Percentiles rank a stretch among this genome's conserved stretches.
These are phyloP conservation scores for Acanthurus tractus DNA, from an alignment of 2,797 vertebrate genomes.

Conservation along the genomic window DNA sequence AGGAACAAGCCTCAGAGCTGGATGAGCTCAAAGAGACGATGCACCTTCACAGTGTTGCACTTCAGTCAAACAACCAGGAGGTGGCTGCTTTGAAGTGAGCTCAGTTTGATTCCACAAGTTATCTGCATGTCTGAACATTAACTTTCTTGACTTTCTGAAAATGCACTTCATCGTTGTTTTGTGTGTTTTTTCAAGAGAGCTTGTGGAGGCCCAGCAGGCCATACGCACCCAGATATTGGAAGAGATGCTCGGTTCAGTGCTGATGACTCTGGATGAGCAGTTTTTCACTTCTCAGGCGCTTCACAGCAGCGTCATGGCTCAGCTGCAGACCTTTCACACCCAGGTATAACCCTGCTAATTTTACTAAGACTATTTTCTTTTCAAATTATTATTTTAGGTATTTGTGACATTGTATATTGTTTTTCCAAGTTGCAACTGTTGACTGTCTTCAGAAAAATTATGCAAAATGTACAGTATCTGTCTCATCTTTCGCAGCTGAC, in stretches of 20 bases:
- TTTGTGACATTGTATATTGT: neutral
- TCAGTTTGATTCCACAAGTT: neutral
- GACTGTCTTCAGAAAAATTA: neutral
- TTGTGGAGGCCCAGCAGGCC: conserved; percentile 18
- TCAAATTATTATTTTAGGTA: neutral
- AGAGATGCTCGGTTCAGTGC: conserved; percentile 58
- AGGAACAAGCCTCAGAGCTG: conserved; percentile 20
- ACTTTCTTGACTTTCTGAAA: neutral
- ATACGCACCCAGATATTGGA: conserved; percentile 42
- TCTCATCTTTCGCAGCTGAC: conserved; percentile 8
- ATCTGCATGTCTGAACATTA: neutral
- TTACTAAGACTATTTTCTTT: neutral
- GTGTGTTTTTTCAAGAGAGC: conserved; percentile 23
- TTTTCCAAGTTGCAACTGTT: neutral
- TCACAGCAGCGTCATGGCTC: conserved; percentile 55
- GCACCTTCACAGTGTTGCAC: conserved; percentile 17
- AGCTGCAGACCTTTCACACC: conserved; percentile 49
- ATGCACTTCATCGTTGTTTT: neutral
- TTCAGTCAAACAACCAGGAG: conserved; percentile 33
- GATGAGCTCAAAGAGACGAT: conserved; percentile 31
- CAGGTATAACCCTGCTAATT: neutral
- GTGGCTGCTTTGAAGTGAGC: conserved; percentile 38
- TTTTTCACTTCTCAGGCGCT: conserved; percentile 51
- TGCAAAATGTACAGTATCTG: neutral
- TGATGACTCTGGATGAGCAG: conserved; percentile 65